Evolutionary conservation across 2,113 vertebrate genomes (phyloP), one percentile per base, ranked within the genome.

Genomic region (Lasiurus cinereus): DNA sequence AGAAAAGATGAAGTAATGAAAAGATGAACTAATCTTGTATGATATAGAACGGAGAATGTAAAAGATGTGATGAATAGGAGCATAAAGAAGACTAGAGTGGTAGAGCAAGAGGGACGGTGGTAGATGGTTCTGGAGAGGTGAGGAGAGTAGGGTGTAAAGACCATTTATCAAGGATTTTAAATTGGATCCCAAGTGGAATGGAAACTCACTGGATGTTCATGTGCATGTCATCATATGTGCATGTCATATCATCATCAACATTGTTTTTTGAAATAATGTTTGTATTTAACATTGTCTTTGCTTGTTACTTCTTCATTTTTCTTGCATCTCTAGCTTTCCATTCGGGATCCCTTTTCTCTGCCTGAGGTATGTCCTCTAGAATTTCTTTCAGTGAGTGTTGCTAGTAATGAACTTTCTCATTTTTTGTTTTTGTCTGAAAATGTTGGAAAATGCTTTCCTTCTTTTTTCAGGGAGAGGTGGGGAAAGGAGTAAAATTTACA

Each of bases 401-500:
- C 29, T 86, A 48, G 22, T 64, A 87, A 54, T 86, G 76, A 56
- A 70, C 43, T 93, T 93, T 52, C 12, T 72, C 33, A 43, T 27
- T 64, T 91, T 91, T 59, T 86, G 52, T 59, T 66, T 94, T 93
- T 92, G 22, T 27, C 70, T 90, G 46, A 77, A 83, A 72, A 93
- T 83, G 1, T 74, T 48, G 13, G 72, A 74, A 74, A 74, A 74
- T 89, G 33, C 33, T 67, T 92, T 88, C 18, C 18, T 90, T 59
- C 9, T 78, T 31, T 69, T 56, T 64, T 33, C 31, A 29, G 50
- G 33, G n/a, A 14, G 39, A 3, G 7, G 3, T n/a, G 8, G 22
- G n/a, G 39, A 62, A 64, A 62, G 80, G 33, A 70, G 33, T 90
- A 80, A 85, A 90, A 76, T 33, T 77, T 84, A 43, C 4, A 22